A percentile compares a stretch with the other conserved stretches of the same genome.
Conservation (phyloP, 2,113 vertebrate genomes). For the Chinchilla lanigera region DNA sequence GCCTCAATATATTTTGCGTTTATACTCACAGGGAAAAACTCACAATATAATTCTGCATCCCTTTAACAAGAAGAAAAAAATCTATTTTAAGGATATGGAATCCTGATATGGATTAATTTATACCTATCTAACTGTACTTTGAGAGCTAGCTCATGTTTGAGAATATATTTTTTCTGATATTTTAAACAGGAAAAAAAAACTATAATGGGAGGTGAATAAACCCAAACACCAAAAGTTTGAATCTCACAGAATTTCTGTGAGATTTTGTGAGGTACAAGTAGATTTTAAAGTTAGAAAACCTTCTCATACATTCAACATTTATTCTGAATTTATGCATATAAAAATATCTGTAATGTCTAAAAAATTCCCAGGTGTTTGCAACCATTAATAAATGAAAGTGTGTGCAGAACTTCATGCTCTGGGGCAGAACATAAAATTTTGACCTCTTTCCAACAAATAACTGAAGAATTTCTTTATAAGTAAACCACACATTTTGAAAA, state of each 20-base stretch:
- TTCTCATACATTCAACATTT: slow-evolving; percentile 64
- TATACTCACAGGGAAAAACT: slow-evolving; percentile 37
- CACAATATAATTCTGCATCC: neutral
- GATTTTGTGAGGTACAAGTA: slow-evolving; percentile 46
- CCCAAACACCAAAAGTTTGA: slow-evolving; percentile 14
- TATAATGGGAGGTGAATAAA: slow-evolving; percentile 56
- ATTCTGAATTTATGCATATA: slow-evolving; percentile 63
- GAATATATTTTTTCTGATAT: slow-evolving; percentile 22
- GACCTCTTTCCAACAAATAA: slow-evolving; percentile 58
- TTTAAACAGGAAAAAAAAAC: slow-evolving; percentile 46
- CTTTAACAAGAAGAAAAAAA: slow-evolving; percentile 7
- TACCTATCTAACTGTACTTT: slow-evolving; percentile 41
- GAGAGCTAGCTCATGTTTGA: slow-evolving; percentile 56
- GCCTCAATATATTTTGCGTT: slow-evolving; percentile 37
- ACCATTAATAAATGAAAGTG: slow-evolving; percentile 73
- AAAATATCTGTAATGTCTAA: slow-evolving; percentile 71
- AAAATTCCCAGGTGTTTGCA: slow-evolving; percentile 76
- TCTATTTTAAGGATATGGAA: slow-evolving; percentile 31
- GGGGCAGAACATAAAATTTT: slow-evolving; percentile 66
- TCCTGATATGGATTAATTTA: slow-evolving; percentile 38
- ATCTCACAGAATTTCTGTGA: neutral
- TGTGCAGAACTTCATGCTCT: slow-evolving; percentile 63
- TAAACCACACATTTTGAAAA: slow-evolving; percentile 60
- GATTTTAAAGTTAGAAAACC: slow-evolving; percentile 63
- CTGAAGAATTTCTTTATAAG: slow-evolving; percentile 64